These are phyloP conservation scores for Acanthurus leucopareius DNA, from an alignment of 2,797 vertebrate species.

Conservation along the genomic window DNA sequence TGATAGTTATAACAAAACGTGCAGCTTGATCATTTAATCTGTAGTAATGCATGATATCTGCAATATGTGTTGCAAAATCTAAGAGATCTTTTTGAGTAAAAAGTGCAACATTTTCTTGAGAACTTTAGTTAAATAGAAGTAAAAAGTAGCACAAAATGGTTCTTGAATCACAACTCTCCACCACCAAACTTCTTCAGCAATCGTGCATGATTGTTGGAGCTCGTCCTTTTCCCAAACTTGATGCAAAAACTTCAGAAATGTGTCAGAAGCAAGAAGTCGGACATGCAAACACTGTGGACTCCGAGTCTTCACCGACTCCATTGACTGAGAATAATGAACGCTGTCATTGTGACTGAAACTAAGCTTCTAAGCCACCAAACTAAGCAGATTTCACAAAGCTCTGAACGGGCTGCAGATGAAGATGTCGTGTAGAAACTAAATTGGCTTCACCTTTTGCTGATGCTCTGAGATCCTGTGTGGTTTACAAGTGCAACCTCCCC, in stretches of 20 bases:
- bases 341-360: neutral
- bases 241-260: neutral
- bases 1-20: neutral
- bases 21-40: neutral
- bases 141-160: neutral
- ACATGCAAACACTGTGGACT: neutral
- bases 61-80: neutral
- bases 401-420: constrained; percentile 23
- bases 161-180: no score
- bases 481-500: constrained; percentile 64
- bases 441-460: constrained; percentile 55
- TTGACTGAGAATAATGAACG: constrained; percentile 3
- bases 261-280: neutral
- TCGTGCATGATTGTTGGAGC: neutral
- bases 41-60: neutral
- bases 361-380: neutral
- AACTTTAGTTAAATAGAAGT: neutral
- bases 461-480: constrained; percentile 39
- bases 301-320: neutral
- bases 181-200: no score
- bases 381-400: neutral
- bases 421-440: constrained; percentile 20
- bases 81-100: neutral
- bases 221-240: neutral
- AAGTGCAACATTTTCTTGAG: neutral